A percentile compares a stretch with the other conserved stretches of the same genome.
phyloP scores from a whole-genome alignment of 2,113 vertebrate species.

The Nyctereutes procyonoides region DNA sequence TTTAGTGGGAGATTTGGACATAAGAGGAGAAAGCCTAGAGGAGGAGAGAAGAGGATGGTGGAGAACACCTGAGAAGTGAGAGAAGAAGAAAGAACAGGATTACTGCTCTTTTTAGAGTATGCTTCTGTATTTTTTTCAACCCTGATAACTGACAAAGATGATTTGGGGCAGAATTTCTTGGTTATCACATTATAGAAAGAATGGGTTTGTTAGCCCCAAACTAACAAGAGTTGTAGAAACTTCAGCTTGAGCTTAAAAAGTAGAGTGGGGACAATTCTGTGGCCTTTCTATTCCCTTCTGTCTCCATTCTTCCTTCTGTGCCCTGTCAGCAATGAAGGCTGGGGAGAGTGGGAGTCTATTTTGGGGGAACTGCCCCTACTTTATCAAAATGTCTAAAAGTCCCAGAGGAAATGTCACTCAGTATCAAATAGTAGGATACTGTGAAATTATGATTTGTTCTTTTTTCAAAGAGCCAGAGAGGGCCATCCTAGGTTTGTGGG shows the following conservation, averaged over 20 bases:
- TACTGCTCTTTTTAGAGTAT: not conserved
- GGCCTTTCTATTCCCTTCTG: not conserved
- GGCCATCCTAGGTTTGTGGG: slow-evolving; percentile 57
- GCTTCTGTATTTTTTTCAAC: not conserved
- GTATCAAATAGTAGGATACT: not conserved
- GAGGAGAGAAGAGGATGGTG: not conserved
- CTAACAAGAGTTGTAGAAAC: not conserved
- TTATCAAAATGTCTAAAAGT: slow-evolving; percentile 64
- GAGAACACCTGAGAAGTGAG: not conserved
- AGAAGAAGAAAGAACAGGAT: not conserved
- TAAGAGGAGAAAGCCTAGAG: not conserved
- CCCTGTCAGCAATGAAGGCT: not conserved
- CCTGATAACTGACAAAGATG: not conserved
- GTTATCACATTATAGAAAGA: not conserved
- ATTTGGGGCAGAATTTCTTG: not conserved
- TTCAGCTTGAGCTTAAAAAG: not conserved
- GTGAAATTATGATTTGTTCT: not conserved
- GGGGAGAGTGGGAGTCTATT: not conserved
- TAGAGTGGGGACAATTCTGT: not conserved
- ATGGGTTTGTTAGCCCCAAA: not conserved
- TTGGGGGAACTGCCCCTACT: not conserved
- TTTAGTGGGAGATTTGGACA: not conserved
- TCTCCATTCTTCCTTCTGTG: not conserved
- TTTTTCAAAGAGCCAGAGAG: slow-evolving; percentile 55
- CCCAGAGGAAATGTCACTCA: slow-evolving; percentile 67